Conservation (phyloP, 2,888 invertebrate genomes). For the Acronicta aceris region DNA sequence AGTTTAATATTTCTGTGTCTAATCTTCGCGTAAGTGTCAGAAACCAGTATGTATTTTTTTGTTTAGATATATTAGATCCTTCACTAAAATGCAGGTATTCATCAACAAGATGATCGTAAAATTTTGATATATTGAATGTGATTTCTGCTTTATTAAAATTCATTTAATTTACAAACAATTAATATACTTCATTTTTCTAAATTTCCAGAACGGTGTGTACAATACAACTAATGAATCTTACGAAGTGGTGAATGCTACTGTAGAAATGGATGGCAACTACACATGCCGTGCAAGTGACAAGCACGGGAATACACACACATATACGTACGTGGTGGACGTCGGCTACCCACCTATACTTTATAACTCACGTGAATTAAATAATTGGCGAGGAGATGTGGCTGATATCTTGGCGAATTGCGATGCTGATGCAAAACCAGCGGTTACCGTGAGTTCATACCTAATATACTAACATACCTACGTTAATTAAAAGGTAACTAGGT, state of each 20-base stretch:
- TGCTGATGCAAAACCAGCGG: slow-evolving; percentile 24
- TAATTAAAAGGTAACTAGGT: no score
- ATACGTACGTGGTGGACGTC: slow-evolving; percentile 49
- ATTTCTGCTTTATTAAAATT: no score
- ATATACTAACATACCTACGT: no score
- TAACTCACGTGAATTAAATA: not conserved
- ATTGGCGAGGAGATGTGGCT: not conserved
- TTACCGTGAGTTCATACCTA: slow-evolving; percentile 33
- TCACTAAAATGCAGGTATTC: no score
- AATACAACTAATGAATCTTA: slow-evolving; percentile 7
- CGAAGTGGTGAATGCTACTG: slow-evolving; percentile 16
- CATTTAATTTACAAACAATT: no score
- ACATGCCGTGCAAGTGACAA: slow-evolving; percentile 52
- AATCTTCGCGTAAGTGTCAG: no score
- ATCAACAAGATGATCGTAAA: no score
- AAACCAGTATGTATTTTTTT: no score
- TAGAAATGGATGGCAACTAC: slow-evolving; percentile 48
- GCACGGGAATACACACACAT: slow-evolving; percentile 36
- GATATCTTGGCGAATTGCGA: slow-evolving; percentile 24
- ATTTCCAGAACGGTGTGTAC: slow-evolving; percentile 13
- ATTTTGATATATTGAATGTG: no score
- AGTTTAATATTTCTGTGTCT: no score
- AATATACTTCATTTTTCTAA: not conserved
- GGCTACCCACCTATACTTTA: slow-evolving; percentile 42
- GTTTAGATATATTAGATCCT: no score